phyloP scores from a whole-genome alignment of 2,888 invertebrate genomes.

The Brachypalpus laphriformis region DNA sequence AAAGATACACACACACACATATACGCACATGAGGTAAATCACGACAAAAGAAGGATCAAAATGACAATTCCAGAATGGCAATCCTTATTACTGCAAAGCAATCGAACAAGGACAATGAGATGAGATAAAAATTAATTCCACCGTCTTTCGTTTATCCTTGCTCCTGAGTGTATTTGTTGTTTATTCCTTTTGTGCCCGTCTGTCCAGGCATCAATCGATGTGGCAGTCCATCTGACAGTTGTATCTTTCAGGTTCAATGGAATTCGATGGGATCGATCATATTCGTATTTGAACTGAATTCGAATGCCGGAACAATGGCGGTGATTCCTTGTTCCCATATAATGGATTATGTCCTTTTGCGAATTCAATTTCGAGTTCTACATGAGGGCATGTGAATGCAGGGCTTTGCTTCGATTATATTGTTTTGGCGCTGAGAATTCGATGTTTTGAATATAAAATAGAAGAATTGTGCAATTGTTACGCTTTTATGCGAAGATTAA shows the following conservation, averaged over 20 bases:
- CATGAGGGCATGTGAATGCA: constrained; percentile 28
- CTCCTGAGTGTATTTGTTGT: constrained; percentile 17
- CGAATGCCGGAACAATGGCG: constrained; percentile 59
- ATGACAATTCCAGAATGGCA: constrained; percentile 71
- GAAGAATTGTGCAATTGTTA: constrained; percentile 29
- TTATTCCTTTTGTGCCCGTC: constrained; percentile 30
- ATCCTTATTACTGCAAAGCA: constrained; percentile 69
- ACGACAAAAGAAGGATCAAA: constrained; percentile 53
- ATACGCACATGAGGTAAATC: constrained; percentile 33
- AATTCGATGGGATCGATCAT: constrained; percentile 62
- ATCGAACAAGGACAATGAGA: constrained; percentile 69
- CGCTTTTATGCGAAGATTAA: neutral
- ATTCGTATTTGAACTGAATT: constrained; percentile 60
- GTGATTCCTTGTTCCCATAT: constrained; percentile 49
- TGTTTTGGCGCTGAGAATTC: constrained; percentile 51
- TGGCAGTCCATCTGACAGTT: constrained; percentile 71
- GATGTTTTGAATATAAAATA: constrained; percentile 9
- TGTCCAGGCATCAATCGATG: constrained; percentile 57
- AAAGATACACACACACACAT: neutral
- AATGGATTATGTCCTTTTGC: constrained; percentile 69
- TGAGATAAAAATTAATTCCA: constrained; percentile 72
- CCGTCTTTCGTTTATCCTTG: too few relatives aligned
- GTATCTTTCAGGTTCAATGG: constrained; percentile 69
- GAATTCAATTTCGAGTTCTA: constrained; percentile 24
- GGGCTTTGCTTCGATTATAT: neutral